Evolutionary conservation across 2,888 invertebrate genomes (phyloP).

Genomic region (Agrilus biguttatus): DNA sequence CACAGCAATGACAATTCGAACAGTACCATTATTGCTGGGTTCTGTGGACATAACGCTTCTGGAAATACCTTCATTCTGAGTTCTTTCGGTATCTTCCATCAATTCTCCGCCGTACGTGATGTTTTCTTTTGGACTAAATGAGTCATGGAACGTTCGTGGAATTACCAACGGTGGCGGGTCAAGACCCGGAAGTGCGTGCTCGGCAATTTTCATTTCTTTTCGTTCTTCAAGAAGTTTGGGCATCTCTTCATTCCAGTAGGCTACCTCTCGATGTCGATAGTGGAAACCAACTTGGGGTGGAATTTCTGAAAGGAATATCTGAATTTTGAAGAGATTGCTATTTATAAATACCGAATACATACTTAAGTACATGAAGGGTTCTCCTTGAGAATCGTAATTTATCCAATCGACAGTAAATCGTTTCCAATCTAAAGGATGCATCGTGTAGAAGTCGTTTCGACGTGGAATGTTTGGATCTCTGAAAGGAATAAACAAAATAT

Average conservation of each 20-base stretch:
- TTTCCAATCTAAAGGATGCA: conserved; percentile 50
- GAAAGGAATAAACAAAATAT: conserved; percentile 13
- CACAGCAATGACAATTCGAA: conserved; percentile 46
- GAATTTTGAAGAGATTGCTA: neutral
- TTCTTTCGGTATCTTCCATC: conserved; percentile 3
- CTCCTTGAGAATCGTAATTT: conserved; percentile 58
- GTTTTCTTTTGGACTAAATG: too few relatives aligned
- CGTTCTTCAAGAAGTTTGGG: conserved; percentile 53
- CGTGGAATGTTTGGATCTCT: conserved; percentile 69
- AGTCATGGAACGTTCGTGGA: neutral
- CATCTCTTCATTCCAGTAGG: conserved; percentile 73
- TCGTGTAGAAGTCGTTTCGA: conserved; percentile 46
- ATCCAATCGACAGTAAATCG: conserved; percentile 66
- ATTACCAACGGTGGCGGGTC: conserved; percentile 2
- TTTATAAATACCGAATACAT: conserved; percentile 17
- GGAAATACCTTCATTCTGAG: conserved; percentile 8
- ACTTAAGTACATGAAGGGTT: conserved; percentile 69
- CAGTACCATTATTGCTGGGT: conserved; percentile 32
- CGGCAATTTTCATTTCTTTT: conserved; percentile 14
- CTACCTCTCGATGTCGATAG: conserved; percentile 64
- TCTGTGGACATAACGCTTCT: conserved; percentile 29
- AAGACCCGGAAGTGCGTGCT: conserved; percentile 1
- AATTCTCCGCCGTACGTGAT: neutral
- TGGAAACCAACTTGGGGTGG: conserved; percentile 59
- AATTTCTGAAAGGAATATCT: conserved; percentile 45